Conservation (phyloP, 1,140 invertebrate species). For the Amyelois transitella region DNA sequence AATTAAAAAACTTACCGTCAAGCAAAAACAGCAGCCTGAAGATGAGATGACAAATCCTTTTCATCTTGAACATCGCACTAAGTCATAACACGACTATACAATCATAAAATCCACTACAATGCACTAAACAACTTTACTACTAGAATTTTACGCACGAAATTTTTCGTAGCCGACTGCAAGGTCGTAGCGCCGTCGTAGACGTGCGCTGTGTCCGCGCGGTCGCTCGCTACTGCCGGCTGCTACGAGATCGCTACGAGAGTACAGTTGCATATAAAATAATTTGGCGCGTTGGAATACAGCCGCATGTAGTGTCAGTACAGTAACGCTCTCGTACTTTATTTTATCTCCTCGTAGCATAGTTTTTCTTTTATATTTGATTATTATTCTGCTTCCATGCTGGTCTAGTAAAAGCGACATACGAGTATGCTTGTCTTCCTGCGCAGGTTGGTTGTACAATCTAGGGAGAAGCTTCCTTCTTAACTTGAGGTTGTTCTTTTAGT, state of each 20-base stretch:
- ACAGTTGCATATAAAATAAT: neutral
- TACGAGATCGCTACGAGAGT: neutral
- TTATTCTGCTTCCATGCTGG: too few species aligned
- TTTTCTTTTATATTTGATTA: too few species aligned
- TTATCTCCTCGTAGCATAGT: too few species aligned
- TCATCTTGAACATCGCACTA: slow-evolving; percentile 39
- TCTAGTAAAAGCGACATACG: too few species aligned
- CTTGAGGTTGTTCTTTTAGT: too few species aligned
- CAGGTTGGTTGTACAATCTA: too few species aligned
- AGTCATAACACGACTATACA: neutral
- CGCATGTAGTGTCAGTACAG: neutral
- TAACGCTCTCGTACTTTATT: too few species aligned
- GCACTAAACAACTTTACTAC: neutral
- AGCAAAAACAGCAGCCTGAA: slow-evolving; percentile 59
- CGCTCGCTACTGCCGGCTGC: slow-evolving; percentile 14
- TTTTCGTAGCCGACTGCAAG: neutral
- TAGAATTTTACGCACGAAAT: neutral
- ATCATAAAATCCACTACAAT: neutral
- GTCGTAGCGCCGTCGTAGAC: slow-evolving; percentile 12
- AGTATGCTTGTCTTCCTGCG: too few species aligned
- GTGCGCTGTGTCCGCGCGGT: slow-evolving; percentile 3
- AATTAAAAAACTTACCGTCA: slow-evolving; percentile 41
- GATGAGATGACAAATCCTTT: slow-evolving; percentile 63
- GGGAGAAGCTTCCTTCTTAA: too few species aligned
- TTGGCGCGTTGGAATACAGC: neutral